Evolutionary conservation across 1,140 invertebrate genomes (phyloP).

Genomic region (Drosophila parvula): DNA sequence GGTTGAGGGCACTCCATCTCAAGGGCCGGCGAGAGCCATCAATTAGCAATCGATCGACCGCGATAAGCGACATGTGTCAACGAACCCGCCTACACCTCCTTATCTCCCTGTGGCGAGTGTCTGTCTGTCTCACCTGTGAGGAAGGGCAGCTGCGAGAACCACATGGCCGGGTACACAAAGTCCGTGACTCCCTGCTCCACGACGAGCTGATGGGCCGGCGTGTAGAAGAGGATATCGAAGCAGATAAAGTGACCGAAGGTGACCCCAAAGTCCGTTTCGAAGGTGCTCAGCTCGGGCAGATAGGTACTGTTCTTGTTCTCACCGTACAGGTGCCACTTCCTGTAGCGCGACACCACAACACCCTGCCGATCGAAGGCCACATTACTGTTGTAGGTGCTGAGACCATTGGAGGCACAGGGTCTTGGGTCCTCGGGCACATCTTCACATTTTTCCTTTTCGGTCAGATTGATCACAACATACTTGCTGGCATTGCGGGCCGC

Average conservation of each 20-base stretch:
- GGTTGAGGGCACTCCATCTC: conserved; percentile 20
- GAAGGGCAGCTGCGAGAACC: conserved; percentile 90
- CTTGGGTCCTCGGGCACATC: conserved; percentile 72
- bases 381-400: conserved; percentile 88
- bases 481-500: conserved; percentile 54
- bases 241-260: conserved; percentile 92
- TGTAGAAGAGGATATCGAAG: conserved; percentile 90
- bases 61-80: conserved; percentile 36
- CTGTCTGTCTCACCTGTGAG: conserved; percentile 86
- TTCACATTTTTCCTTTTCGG: conserved; percentile 87
- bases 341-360: conserved; percentile 87
- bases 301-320: conserved; percentile 67
- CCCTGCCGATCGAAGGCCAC: conserved; percentile 89
- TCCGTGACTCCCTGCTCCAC: conserved; percentile 85
- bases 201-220: conserved; percentile 84
- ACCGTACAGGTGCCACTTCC: conserved; percentile 90
- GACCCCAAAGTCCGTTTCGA: conserved; percentile 92
- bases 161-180: conserved; percentile 89
- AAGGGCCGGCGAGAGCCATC: conserved; percentile 20
- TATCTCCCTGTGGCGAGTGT: background rate
- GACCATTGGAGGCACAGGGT: conserved; percentile 74
- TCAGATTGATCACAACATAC: conserved; percentile 90
- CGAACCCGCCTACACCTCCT: conserved; percentile 9
- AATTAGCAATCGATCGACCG: conserved; percentile 27
- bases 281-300: conserved; percentile 85